Evolutionary conservation across 2,797 vertebrate species (phyloP), one percentile per base, ranked within the genome.

Genomic region (Hoplostethus atlanticus): DNA sequence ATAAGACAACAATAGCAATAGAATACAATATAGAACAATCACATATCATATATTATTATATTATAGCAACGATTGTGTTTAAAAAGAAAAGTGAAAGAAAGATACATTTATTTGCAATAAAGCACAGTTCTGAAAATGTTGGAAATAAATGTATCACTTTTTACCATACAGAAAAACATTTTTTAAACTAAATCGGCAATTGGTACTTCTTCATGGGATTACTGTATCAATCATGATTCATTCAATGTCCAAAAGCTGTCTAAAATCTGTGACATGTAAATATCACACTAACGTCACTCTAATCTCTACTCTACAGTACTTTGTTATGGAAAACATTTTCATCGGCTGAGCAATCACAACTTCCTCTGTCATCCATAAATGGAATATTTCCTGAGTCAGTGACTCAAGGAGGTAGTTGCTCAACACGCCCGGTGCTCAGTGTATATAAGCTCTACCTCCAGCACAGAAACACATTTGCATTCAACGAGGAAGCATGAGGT

Each of bases 401-500:
- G 60, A 70, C n/a, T 80, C 17, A n/a, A 6, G n/a, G 10, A 44
- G 15, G 8, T 13, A 13, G 66, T 92, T 93, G 64, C 89, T 54
- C 78, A 92, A 92, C 83, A 76, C 6, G 0, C 36, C 72, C 28
- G 2, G 16, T 25, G 40, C 10, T 31, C 58, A 28, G 54, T 6
- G 44, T 93, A 89, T 93, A 92, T 66, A 93, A 85, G 52, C 38
- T 3, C 10, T 48, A 42, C 55, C 53, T 51, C 7, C 64, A 80
- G 61, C 36, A 62, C 81, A 46, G 47, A 55, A 15, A 54, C 15
- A 74, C 53, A 87, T 16, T 63, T 63, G 42, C 8, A 48, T 17
- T 71, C 59, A 56, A 64, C 3, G 3, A 71, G 30, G 17, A 88
- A 89, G 47, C 78, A 94, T 94, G 94, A 91, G 72, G 80, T 77